Evolutionary conservation across 2,797 vertebrate genomes (phyloP).

Genomic region (Fundulus diaphanus): DNA sequence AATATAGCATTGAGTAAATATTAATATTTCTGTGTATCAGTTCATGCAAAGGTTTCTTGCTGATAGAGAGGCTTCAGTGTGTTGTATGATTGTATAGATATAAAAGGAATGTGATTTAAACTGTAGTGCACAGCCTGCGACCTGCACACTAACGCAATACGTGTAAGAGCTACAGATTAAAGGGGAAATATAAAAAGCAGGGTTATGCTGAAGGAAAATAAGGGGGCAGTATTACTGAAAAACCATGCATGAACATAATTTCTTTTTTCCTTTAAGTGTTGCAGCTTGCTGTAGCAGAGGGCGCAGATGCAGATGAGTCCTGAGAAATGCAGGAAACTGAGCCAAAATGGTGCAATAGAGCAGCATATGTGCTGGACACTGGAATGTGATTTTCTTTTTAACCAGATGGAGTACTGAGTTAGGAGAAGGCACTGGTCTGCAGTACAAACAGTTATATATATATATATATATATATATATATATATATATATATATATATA

Average conservation of each 20-base stretch:
- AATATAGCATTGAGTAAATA: constrained; percentile 67
- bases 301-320: constrained; percentile 42
- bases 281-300: constrained; percentile 35
- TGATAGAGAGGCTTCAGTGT: constrained; percentile 51
- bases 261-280: constrained; percentile 35
- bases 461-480: too few species aligned
- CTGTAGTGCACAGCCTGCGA: constrained; percentile 62
- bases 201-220: constrained; percentile 17
- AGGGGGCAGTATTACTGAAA: constrained; percentile 29
- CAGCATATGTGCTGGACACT: constrained; percentile 4
- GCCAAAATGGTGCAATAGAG: constrained; percentile 39
- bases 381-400: constrained; percentile 17
- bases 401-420: constrained; percentile 9
- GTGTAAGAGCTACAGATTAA: constrained; percentile 52
- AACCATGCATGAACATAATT: constrained; percentile 55
- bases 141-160: constrained; percentile 43
- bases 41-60: constrained; percentile 53
- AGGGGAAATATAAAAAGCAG: constrained; percentile 28
- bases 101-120: constrained; percentile 75
- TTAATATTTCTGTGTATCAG: constrained; percentile 68
- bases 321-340: constrained; percentile 45
- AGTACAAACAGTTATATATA: constrained; percentile 5
- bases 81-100: constrained; percentile 73
- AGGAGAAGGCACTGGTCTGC: constrained; percentile 16
- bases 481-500: too few species aligned